phyloP scores from a whole-genome alignment of 2,888 invertebrate genomes.

The Lomographa bimaculata region DNA sequence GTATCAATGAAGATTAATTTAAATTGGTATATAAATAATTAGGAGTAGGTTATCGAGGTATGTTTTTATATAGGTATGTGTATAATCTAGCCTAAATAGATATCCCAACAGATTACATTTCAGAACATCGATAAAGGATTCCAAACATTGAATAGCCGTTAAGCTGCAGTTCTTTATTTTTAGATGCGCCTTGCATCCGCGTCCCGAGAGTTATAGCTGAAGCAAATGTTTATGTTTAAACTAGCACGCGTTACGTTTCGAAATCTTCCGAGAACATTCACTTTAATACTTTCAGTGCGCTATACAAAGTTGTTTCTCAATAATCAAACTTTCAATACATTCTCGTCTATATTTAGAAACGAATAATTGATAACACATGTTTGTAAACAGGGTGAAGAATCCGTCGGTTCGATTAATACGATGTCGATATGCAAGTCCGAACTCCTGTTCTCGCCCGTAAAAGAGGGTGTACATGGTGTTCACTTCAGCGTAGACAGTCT shows the following conservation, averaged over 20 bases:
- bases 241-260: conserved; percentile 64
- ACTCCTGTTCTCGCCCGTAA: conserved; percentile 94
- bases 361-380: not conserved
- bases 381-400: conserved; percentile 86
- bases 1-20: too few species aligned
- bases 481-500: conserved; percentile 96
- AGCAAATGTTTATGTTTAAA: conserved; percentile 74
- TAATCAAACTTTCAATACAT: conserved; percentile 16
- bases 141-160: conserved; percentile 36
- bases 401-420: conserved; percentile 88
- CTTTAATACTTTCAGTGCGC: conserved; percentile 38
- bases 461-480: conserved; percentile 89
- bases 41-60: conserved; percentile 11
- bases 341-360: conserved; percentile 3
- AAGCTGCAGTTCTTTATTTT: conserved; percentile 55
- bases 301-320: conserved; percentile 22
- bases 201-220: conserved; percentile 59
- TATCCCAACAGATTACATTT: conserved; percentile 3
- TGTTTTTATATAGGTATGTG: conserved; percentile 3
- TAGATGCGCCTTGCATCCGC: conserved; percentile 64
- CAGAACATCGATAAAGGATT: conserved; percentile 27
- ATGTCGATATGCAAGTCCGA: conserved; percentile 97
- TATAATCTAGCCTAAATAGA: conserved; percentile 10
- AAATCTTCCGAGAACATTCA: conserved; percentile 65
- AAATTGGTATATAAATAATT: too few species aligned